Base-by-base conservation (phyloP, 1,140 invertebrate species). In the Danaus melanippus region DNA sequence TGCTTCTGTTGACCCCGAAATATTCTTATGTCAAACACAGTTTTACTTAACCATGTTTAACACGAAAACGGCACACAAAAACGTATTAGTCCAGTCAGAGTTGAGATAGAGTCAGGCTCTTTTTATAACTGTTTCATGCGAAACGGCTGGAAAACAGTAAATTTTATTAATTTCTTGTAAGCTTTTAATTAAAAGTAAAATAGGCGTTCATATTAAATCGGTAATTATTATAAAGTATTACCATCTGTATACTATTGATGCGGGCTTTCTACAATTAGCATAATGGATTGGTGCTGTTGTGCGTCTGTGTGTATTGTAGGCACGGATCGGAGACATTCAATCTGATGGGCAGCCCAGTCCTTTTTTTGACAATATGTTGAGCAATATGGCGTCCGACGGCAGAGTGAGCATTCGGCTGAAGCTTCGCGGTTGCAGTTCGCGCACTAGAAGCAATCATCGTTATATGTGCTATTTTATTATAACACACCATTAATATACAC, bases 381-480 rank as follows among this genome's bases (percentile, higher is more conserved):
- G 76, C 95, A 96, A 68, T 96, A 96, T 39, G 93, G 94, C 3
- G 94, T 95, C 50, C 93, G 89, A 45, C 94, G 89, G 73, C 95
- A 96, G 32, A 95, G 79, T 0, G 94, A 95, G 80, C 95, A 96
- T 75, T 96, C 94, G 0, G 94, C 93, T 53, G 93, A 90, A 5
- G 94, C 94, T 75, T 95, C 94, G 55, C 94, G 88, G 79, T 95
- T 94, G 68, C 94, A 96, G 74, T 96, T 96, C 10, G 93, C 93
- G 86, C 94, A 96, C 92, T 94, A 68, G 50, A 66, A 67, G 46
- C 44, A 49, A 51, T 46, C 45, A 51, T 42, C 21, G 21, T 32
- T 32, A 7, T 8, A 32, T 32, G 4, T 42, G 15, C 15, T 15
- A 15, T 15, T 1, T 15, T 15, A 15, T 41, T 15, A 15, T 11